Evolutionary conservation across 2,797 vertebrate genomes (phyloP), one percentile per base, ranked within the genome.

Genomic region (Malurus splendens): DNA sequence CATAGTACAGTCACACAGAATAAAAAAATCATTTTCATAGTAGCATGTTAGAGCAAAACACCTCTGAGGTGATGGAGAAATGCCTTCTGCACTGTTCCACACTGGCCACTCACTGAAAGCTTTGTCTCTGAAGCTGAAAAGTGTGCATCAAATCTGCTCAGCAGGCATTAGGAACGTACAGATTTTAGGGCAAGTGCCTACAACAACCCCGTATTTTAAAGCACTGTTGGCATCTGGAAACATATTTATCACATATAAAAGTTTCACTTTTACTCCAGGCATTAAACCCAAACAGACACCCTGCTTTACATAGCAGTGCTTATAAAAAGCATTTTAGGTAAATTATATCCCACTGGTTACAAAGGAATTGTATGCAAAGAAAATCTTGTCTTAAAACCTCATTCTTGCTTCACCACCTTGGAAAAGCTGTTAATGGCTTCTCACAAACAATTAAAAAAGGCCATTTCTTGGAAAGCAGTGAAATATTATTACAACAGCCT

Each of bases 231-330:
- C 30, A 64, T 20, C 51, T 50, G 33, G 67, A 86, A 50, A 60
- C 8, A 13, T 18, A n/a, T 2, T 42, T 9, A 50, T 57, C 42
- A 39, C 65, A 45, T 61, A 45, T 2, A 15, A 18, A 66, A 33
- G 12, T 47, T 59, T 55, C 15, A 14, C 52, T 61, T 75, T 72
- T 83, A 45, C 62, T 57, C 42, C 30, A 47, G 23, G 28, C 45
- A 30, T 66, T 78, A 72, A 91, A 90, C 66, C 16, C 59, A 65
- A 92, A 33, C n/a, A 61, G 45, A 51, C 36, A 60, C n/a, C 7
- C 33, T 54, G 30, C 8, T 66, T 84, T 62, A 70, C 30, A 23
- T 5, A 11, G 2, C 1, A 50, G 9, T 1, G 2, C 22, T 52
- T 28, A 33, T 33, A 73, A 82, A 75, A 86, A 45, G 6, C 48